phyloP scores from a whole-genome alignment of 2,113 vertebrate genomes.

The Origma solitaria region DNA sequence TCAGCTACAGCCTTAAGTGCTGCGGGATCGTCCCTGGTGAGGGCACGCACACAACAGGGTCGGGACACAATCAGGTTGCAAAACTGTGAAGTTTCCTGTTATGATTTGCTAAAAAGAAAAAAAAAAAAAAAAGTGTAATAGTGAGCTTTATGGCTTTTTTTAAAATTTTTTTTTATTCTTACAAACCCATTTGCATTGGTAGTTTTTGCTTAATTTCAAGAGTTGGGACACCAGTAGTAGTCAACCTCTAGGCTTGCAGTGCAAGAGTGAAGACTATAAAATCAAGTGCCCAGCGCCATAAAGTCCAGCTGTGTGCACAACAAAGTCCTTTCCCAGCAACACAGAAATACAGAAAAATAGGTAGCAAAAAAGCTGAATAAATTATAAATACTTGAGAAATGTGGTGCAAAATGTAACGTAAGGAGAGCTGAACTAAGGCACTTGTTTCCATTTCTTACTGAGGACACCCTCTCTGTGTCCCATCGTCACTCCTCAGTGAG shows the following conservation, averaged over 20 bases:
- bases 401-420: neutral
- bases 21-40: fast-evolving
- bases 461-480: neutral
- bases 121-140: neutral
- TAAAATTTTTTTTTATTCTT: constrained; percentile 36
- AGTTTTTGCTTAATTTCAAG: neutral
- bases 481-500: neutral
- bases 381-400: constrained; percentile 43
- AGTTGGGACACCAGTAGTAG: neutral
- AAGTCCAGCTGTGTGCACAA: neutral
- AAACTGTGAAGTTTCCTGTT: neutral
- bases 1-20: neutral
- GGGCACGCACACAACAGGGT: fast-evolving
- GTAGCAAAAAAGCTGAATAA: constrained; percentile 29
- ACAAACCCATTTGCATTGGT: constrained; percentile 11
- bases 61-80: neutral
- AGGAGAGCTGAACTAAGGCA: constrained; percentile 7
- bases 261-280: neutral
- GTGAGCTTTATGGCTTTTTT: neutral
- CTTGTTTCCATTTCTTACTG: neutral
- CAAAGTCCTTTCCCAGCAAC: neutral
- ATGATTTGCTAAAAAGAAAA: fast-evolving
- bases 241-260: neutral
- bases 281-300: neutral
- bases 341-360: neutral